Percentiles rank a stretch among this genome's conserved stretches.
These are phyloP conservation scores for Drosophila siamana DNA, from an alignment of 2,888 invertebrate genomes.

Conservation along the genomic window DNA sequence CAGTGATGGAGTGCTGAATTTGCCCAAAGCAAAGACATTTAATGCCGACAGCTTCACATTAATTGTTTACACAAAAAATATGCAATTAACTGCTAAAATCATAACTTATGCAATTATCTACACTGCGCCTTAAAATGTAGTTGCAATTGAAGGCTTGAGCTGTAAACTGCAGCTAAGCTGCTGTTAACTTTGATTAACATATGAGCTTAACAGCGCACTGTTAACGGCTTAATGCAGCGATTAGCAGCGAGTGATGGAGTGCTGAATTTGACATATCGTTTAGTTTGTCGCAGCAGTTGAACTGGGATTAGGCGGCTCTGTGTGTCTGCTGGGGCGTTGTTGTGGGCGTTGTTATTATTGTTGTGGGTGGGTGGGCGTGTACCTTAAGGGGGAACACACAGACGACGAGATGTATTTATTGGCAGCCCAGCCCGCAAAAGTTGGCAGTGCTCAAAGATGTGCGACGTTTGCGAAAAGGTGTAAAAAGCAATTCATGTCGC, in stretches of 20 bases:
- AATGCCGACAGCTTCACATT: too few species aligned
- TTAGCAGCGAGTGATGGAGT: not conserved
- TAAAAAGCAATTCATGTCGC: constrained; percentile 14
- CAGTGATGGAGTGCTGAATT: too few species aligned
- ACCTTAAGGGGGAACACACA: constrained; percentile 20
- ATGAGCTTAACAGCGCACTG: not conserved
- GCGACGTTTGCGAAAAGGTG: not conserved
- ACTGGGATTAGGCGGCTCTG: constrained; percentile 13
- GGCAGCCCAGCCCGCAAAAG: constrained; percentile 54
- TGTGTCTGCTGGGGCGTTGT: too few species aligned
- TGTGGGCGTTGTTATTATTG: not conserved
- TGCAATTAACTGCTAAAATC: too few species aligned
- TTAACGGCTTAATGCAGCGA: not conserved
- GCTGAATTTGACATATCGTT: constrained; percentile 3
- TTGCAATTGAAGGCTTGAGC: too few species aligned
- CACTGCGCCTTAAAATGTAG: too few species aligned
- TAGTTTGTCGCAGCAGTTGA: constrained; percentile 2
- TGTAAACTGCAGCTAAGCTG: not conserved
- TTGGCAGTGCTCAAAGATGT: constrained; percentile 4
- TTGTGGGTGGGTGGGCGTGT: constrained; percentile 5
- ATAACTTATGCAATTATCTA: too few species aligned
- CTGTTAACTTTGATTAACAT: not conserved
- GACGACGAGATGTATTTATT: constrained; percentile 12
- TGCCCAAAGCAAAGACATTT: too few species aligned
- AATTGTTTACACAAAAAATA: too few species aligned